These are phyloP conservation scores for Hypotaenidia okinawae DNA, from an alignment of 2,797 vertebrate genomes.

Conservation along the genomic window DNA sequence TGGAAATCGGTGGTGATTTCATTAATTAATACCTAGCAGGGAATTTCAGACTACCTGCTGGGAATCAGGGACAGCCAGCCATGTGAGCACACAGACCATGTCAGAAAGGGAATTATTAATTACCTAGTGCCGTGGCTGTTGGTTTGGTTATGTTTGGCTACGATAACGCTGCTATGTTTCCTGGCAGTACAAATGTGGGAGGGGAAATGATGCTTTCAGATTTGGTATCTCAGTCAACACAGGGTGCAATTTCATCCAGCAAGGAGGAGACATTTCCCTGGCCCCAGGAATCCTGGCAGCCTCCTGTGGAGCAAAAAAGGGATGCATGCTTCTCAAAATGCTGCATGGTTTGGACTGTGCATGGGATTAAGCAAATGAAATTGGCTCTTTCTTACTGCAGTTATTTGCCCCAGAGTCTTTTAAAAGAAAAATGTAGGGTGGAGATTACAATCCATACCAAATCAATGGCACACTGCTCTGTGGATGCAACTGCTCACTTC, in stretches of 20 bases:
- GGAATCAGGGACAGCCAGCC: background rate
- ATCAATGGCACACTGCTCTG: too few species aligned
- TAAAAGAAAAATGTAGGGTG: too few species aligned
- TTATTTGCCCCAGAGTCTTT: too few species aligned
- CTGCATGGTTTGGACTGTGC: background rate
- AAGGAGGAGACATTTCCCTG: background rate
- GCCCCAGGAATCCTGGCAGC: background rate
- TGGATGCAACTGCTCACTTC: too few species aligned
- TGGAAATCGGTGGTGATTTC: background rate
- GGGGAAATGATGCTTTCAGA: background rate
- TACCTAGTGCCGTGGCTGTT: background rate
- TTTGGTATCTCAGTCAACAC: background rate
- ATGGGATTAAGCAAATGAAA: background rate
- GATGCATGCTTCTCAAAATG: background rate
- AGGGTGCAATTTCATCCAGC: background rate
- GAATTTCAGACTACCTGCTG: background rate
- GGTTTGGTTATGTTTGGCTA: rapidly evolving
- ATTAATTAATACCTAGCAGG: background rate
- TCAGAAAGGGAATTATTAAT: background rate
- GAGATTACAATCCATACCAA: too few species aligned
- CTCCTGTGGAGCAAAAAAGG: background rate
- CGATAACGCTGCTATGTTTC: rapidly evolving
- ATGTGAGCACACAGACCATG: rapidly evolving
- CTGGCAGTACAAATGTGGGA: background rate
- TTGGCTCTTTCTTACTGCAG: background rate